phyloP scores from a whole-genome alignment of 2,797 vertebrate genomes.

The Epinephelus coioides region DNA sequence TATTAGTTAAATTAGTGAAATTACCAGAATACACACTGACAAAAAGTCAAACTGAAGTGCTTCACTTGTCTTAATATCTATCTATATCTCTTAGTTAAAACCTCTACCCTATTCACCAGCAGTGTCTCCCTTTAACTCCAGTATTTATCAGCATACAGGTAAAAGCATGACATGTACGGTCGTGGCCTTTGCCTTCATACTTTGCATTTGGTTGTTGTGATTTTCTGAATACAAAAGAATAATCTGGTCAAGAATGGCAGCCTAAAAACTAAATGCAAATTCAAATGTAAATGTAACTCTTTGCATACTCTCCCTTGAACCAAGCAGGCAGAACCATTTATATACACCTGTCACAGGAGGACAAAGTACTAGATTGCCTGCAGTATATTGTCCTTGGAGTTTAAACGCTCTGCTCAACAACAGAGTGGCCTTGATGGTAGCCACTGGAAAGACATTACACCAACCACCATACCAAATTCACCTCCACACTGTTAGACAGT shows the following conservation, averaged over 20 bases:
- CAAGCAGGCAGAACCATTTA: slow-evolving; percentile 2
- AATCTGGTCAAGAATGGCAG: slow-evolving; percentile 3
- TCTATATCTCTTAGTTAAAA: too few species aligned
- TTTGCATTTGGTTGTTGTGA: not conserved
- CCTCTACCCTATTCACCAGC: too few species aligned
- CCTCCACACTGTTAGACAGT: not conserved
- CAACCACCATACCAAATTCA: not conserved
- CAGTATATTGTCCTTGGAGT: not conserved
- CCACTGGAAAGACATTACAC: slow-evolving; percentile 22
- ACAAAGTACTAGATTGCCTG: not conserved
- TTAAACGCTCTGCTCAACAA: slow-evolving; percentile 10
- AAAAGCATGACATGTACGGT: not conserved
- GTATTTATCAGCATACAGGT: not conserved
- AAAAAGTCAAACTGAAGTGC: too few species aligned
- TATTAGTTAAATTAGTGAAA: too few species aligned
- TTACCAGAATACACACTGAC: too few species aligned
- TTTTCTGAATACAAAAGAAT: slow-evolving; percentile 25
- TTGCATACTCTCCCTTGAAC: slow-evolving; percentile 31
- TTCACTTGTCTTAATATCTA: too few species aligned
- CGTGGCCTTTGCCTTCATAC: not conserved
- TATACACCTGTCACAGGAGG: not conserved
- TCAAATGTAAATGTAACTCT: slow-evolving; percentile 9
- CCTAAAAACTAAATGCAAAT: slow-evolving; percentile 10
- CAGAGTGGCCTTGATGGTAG: not conserved
- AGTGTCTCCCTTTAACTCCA: too few species aligned